Evolutionary conservation across 2,888 invertebrate genomes (phyloP).

Genomic region (Eristalis pertinax): DNA sequence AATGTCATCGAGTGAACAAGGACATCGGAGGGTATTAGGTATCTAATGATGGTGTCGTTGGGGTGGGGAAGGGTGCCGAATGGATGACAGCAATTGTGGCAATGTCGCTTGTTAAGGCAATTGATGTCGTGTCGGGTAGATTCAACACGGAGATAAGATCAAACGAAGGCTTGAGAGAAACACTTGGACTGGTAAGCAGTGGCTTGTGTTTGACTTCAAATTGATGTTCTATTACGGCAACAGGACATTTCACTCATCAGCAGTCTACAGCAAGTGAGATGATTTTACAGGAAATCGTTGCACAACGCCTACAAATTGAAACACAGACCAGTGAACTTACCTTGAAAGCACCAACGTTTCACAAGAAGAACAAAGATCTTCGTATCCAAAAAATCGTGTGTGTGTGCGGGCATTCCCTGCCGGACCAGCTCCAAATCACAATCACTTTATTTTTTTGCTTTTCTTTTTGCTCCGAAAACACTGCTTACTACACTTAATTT

Average conservation of each 20-base stretch:
- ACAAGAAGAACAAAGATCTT: background rate
- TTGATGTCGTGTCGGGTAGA: background rate
- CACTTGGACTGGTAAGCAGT: background rate
- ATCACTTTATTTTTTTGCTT: too few species aligned
- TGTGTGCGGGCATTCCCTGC: background rate
- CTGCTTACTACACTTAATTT: slow-evolving; percentile 10
- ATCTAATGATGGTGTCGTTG: background rate
- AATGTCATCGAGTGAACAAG: background rate
- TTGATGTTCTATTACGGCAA: too few species aligned
- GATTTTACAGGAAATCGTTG: slow-evolving; percentile 44
- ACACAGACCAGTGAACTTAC: slow-evolving; percentile 19
- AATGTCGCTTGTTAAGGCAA: background rate
- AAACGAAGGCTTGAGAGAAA: background rate
- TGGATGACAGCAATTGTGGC: background rate
- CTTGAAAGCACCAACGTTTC: background rate
- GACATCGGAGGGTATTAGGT: background rate
- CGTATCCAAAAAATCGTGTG: slow-evolving; percentile 44
- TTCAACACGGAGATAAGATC: background rate
- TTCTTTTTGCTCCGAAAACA: background rate
- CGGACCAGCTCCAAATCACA: background rate
- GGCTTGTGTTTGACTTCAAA: background rate
- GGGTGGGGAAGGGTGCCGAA: background rate
- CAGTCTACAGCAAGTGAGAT: too few species aligned
- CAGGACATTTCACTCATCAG: too few species aligned
- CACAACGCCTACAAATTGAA: slow-evolving; percentile 6